Percentiles rank a stretch among this genome's conserved stretches.
phyloP scores from a whole-genome alignment of 1,140 invertebrate genomes.

The Maniola jurtina region DNA sequence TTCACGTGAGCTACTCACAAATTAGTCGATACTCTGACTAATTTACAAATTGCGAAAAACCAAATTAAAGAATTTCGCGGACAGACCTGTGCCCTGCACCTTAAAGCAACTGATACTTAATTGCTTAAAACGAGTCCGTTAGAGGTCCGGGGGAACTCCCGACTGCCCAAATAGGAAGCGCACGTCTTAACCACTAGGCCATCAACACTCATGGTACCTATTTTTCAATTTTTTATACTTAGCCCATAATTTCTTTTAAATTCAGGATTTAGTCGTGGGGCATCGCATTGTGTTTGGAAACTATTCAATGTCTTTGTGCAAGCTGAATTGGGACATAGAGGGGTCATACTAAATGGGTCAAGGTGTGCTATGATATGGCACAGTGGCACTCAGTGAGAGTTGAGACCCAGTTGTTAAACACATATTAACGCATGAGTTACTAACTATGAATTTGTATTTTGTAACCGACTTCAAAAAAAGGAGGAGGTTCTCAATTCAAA shows the following conservation, averaged over 20 bases:
- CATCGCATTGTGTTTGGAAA: constrained; percentile 12
- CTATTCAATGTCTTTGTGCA: constrained; percentile 30
- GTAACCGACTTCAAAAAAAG: too few species aligned
- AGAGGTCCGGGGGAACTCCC: too few species aligned
- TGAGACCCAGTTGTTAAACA: constrained; percentile 9
- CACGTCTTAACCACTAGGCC: too few species aligned
- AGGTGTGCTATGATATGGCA: constrained; percentile 31
- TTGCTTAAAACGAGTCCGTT: too few species aligned
- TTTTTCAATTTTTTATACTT: background rate
- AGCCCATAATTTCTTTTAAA: background rate
- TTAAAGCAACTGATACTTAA: too few species aligned
- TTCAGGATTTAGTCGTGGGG: background rate
- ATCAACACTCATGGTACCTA: background rate
- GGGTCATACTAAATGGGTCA: constrained; percentile 38
- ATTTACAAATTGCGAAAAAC: too few species aligned
- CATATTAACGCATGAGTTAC: background rate
- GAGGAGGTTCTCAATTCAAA: too few species aligned
- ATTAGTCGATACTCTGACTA: too few species aligned
- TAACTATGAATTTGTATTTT: background rate
- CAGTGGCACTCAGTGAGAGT: constrained; percentile 20
- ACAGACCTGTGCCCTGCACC: too few species aligned
- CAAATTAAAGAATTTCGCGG: too few species aligned
- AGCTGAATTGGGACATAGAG: constrained; percentile 31
- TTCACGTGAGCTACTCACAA: too few species aligned
- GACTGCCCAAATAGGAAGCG: too few species aligned